These are phyloP conservation scores for Nothura maculosa DNA, from an alignment of 2,797 vertebrate genomes.

Conservation along the genomic window DNA sequence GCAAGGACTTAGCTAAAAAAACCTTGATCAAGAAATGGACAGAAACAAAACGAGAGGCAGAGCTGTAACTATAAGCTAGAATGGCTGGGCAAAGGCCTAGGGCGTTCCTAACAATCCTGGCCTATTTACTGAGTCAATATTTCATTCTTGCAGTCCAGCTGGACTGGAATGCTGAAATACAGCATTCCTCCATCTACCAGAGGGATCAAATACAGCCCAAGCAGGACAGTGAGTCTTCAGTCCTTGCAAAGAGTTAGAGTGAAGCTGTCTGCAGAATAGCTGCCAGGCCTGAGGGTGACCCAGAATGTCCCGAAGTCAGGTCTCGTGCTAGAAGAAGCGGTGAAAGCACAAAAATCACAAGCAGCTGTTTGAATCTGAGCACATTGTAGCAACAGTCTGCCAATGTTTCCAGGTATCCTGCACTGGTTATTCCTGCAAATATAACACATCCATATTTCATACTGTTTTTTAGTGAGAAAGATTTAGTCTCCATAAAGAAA, in stretches of 20 bases:
- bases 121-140: slow-evolving; percentile 13
- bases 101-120: background rate
- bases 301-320: background rate
- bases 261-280: background rate
- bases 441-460: background rate
- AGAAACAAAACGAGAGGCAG: slow-evolving; percentile 11
- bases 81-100: background rate
- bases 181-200: background rate
- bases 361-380: background rate
- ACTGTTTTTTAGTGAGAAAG: background rate
- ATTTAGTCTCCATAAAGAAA: background rate
- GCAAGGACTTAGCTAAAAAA: background rate
- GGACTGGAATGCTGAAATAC: background rate
- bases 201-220: background rate
- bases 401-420: background rate
- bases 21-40: background rate
- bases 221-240: accelerated
- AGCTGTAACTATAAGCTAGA: background rate
- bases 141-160: slow-evolving; percentile 9
- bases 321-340: background rate
- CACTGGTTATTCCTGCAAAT: background rate
- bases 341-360: background rate
- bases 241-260: background rate
- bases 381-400: background rate
- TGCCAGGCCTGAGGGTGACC: background rate